Evolutionary conservation across 1,140 invertebrate genomes (phyloP), one percentile per base, ranked within the genome.

Genomic region (Archivesica marissinica): DNA sequence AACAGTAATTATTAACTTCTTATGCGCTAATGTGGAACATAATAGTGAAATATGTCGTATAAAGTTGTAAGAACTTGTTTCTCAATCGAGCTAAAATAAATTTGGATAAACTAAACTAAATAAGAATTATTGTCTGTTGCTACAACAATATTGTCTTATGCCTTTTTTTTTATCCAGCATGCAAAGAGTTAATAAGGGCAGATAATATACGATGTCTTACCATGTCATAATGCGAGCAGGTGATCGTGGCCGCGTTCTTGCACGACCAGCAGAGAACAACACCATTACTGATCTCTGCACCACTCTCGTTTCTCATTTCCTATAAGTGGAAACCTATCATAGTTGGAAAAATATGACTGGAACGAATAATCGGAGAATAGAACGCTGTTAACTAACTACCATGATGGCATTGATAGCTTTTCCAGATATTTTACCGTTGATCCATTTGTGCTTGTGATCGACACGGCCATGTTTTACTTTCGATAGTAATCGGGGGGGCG

Each of bases 301-400:
- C n/a, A n/a, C n/a, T n/a, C n/a, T n/a, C n/a, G n/a, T 64, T 64
- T 64, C 59, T 64, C 59, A 64, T 64, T 64, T 64, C 59, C 59
- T 2, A n/a, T 33, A 35, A 33, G 30, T 64, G 59, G 38, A 30
- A 64, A 35, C 30, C 20, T 35, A 35, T 35, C 30, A 35, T 17
- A 0, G n/a, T n/a, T n/a, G 2, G 20, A 33, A 64, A 64, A 64
- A 64, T 35, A 35, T 33, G 15, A 9, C 13, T 1, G 33, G 33
- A 35, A 64, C 59, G 38, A 35, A 64, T 64, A 35, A 35, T 25
- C n/a, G 28, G 17, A 59, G 33, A 59, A 33, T 35, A 64, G n/a
- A 64, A 59, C 11, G 4, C 9, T 35, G 30, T 64, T 64, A 64
- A 64, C 30, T 64, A 64, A 64, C 30, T 33, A 15, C 59, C 13